These are phyloP conservation scores for Drosophila pallidifrons DNA, from an alignment of 1,140 invertebrate genomes.

Conservation along the genomic window DNA sequence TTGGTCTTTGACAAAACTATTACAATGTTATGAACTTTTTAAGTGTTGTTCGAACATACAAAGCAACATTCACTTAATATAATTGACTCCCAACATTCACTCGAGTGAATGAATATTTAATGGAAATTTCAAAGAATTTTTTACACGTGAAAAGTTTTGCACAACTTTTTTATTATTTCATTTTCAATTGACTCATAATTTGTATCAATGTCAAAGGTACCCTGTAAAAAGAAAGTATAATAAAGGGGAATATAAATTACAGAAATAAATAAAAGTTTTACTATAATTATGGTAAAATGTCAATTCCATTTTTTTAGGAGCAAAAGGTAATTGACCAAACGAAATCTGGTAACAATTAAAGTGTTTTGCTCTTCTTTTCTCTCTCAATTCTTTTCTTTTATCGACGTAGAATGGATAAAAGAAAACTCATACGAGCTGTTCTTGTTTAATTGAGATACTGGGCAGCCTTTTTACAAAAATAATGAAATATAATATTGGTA, in stretches of 20 bases:
- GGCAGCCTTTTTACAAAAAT: too few species aligned
- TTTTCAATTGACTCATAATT: slow-evolving; percentile 30
- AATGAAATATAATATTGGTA: too few species aligned
- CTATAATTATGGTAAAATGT: too few species aligned
- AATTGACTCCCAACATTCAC: slow-evolving; percentile 30
- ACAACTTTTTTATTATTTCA: slow-evolving; percentile 10
- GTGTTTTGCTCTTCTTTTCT: too few species aligned
- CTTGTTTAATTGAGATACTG: too few species aligned
- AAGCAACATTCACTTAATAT: slow-evolving; percentile 13
- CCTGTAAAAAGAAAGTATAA: not conserved
- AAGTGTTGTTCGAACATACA: not conserved
- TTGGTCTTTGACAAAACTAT: slow-evolving; percentile 12
- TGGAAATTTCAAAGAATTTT: slow-evolving; percentile 24
- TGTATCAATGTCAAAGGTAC: slow-evolving; percentile 13
- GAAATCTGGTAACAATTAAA: too few species aligned
- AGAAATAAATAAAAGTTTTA: too few species aligned
- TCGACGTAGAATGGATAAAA: too few species aligned
- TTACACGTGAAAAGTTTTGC: slow-evolving; percentile 9
- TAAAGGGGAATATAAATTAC: not conserved
- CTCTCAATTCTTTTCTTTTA: too few species aligned
- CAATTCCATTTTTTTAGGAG: too few species aligned
- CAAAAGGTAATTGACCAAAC: too few species aligned
- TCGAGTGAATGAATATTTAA: slow-evolving; percentile 33
- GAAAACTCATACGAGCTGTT: too few species aligned
- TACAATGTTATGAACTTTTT: slow-evolving; percentile 5